Evolutionary conservation across 2,888 invertebrate species (phyloP).

Genomic region (Mystacides longicornis): DNA sequence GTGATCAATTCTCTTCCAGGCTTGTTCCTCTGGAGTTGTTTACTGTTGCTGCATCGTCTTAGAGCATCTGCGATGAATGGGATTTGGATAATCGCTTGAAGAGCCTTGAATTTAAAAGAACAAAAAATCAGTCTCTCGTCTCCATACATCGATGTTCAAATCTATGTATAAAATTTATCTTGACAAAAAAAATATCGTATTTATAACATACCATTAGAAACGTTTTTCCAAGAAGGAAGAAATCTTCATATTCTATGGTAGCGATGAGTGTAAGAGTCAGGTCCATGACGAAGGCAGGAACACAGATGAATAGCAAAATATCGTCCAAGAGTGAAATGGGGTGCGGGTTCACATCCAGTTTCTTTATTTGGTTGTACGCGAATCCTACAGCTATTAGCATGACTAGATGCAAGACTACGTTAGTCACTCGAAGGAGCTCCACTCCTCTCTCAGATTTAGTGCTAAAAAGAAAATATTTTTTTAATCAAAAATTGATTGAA

Average conservation of each 20-base stretch:
- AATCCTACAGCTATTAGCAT: conserved; percentile 53
- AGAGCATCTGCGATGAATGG: conserved; percentile 65
- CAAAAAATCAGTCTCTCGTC: neutral
- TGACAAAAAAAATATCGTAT: too few species aligned
- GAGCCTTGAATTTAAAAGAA: conserved; percentile 41
- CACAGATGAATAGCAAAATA: conserved; percentile 60
- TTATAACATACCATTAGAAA: neutral
- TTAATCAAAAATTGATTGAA: too few species aligned
- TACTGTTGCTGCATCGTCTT: conserved; percentile 63
- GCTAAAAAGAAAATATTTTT: too few species aligned
- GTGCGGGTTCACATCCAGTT: conserved; percentile 58
- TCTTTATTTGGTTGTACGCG: conserved; percentile 56
- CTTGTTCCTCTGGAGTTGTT: conserved; percentile 55
- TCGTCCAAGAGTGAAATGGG: conserved; percentile 61
- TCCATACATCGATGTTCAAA: neutral
- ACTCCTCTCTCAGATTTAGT: too few species aligned
- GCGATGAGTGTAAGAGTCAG: conserved; percentile 62
- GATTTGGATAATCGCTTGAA: conserved; percentile 67
- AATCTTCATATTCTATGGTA: conserved; percentile 47
- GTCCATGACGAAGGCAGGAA: conserved; percentile 66
- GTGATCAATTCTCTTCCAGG: conserved; percentile 71
- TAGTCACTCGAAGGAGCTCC: conserved; percentile 45
- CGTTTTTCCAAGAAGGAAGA: conserved; percentile 43
- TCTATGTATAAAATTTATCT: neutral
- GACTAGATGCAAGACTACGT: conserved; percentile 45